Conservation (phyloP, 1,140 invertebrate genomes). For the Cephus cinctus region DNA sequence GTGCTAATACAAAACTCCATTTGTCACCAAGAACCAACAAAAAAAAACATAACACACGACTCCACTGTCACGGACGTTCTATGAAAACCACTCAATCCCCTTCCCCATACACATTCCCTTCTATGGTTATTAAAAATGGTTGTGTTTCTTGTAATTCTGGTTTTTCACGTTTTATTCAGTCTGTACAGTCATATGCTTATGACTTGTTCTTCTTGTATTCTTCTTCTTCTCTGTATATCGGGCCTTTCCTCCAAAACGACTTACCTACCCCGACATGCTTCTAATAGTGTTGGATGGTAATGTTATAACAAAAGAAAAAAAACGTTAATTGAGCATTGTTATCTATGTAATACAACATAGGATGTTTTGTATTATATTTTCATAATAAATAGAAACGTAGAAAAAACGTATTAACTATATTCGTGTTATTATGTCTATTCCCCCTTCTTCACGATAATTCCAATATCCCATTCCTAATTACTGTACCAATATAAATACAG, state of each 20-base stretch:
- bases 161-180: too few relatives aligned
- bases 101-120: too few relatives aligned
- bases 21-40: constrained; percentile 28
- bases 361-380: constrained; percentile 70
- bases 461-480: background rate
- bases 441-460: background rate
- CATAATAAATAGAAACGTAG: constrained; percentile 68
- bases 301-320: constrained; percentile 45
- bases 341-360: constrained; percentile 65
- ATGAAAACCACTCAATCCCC: too few relatives aligned
- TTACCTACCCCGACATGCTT: constrained; percentile 47
- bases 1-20: constrained; percentile 55
- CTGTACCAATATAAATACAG: background rate
- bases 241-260: constrained; percentile 44
- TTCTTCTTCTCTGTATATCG: constrained; percentile 42
- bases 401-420: constrained; percentile 50
- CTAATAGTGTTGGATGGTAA: constrained; percentile 50
- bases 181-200: constrained; percentile 26
- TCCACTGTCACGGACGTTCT: too few relatives aligned
- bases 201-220: constrained; percentile 36
- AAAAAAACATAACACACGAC: constrained; percentile 8
- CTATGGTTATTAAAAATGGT: too few relatives aligned
- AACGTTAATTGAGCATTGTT: constrained; percentile 58
- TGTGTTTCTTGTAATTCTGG: too few relatives aligned
- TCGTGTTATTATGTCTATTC: constrained; percentile 24